Conservation (phyloP, 2,888 invertebrate species). For the Lasioglossum zephyrum region DNA sequence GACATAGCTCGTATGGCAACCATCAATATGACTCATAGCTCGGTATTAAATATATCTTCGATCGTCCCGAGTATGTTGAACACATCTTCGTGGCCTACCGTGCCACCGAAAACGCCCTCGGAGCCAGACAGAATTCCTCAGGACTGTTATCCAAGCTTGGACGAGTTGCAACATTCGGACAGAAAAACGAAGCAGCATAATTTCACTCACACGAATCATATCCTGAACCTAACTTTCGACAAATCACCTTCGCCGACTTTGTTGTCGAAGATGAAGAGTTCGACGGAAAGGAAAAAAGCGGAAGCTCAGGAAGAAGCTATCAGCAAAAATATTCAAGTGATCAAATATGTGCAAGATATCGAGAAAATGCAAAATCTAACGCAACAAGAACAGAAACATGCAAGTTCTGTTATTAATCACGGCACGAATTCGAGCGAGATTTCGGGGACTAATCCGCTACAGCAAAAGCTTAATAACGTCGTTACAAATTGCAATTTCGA, state of each 20-base stretch:
- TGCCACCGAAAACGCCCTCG: conserved; percentile 76
- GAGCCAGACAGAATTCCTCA: conserved; percentile 81
- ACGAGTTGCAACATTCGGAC: conserved; percentile 80
- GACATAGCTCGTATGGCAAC: conserved; percentile 90
- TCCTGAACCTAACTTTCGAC: conserved; percentile 78
- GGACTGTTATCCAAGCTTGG: conserved; percentile 83
- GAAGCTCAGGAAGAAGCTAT: conserved; percentile 81
- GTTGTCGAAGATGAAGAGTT: conserved; percentile 75
- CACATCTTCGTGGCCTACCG: conserved; percentile 78
- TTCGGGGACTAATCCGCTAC: conserved; percentile 62
- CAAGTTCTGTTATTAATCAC: conserved; percentile 65
- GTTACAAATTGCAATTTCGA: conserved; percentile 63
- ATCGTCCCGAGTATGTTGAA: conserved; percentile 77
- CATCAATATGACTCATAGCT: conserved; percentile 79
- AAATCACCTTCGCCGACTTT: conserved; percentile 78
- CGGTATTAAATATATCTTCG: conserved; percentile 78
- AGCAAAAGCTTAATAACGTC: conserved; percentile 69
- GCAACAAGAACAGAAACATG: conserved; percentile 80
- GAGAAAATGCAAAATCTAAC: conserved; percentile 85
- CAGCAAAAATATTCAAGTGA: conserved; percentile 81
- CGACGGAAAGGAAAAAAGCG: conserved; percentile 76
- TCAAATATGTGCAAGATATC: conserved; percentile 85
- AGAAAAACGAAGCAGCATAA: conserved; percentile 79
- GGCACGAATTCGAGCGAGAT: conserved; percentile 70
- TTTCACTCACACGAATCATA: conserved; percentile 77